Evolutionary conservation across 1,140 invertebrate species (phyloP), one percentile per base, ranked within the genome.

Genomic region (Drosophila leontia): DNA sequence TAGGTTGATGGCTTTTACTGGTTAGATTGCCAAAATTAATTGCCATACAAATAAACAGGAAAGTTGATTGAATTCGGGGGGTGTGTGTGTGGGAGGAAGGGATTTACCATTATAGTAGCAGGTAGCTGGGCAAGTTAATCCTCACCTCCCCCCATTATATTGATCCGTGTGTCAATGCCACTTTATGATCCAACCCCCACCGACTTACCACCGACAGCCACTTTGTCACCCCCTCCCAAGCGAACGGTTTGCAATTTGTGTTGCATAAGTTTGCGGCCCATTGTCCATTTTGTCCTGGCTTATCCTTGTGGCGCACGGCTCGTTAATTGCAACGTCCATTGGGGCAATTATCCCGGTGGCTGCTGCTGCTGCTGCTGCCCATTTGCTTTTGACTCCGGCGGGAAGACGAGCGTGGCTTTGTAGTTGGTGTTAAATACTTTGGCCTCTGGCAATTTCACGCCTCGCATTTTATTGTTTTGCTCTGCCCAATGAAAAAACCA

Each of bases 241-340:
- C 15, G 23, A 70, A 45, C 12, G 42, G 62, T 55, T 70, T 53
- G 67, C 64, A 60, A 57, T 63, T 75, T 63, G 78, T 75, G 64
- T 64, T 60, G 55, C 71, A 70, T 70, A 80, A 75, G 74, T 61
- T 61, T n/a, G 47, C 44, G 19, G 37, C n/a, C 47, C 56, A 42
- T 45, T 42, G 41, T 47, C 58, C 55, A 44, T 53, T 39, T 53
- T 39, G 56, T 48, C 32, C 45, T 56, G 17, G 42, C 39, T 39
- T 34, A 56, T 63, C 17, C 60, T 32, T 58, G 65, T 44, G 56
- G 39, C 70, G 47, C 17, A 39, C 59, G 50, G 65, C 51, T 44
- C 57, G 82, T 80, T 87, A 87, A 83, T 87, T 86, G 80, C 70
- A 71, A 69, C 83, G 76, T 82, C 70, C 62, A 48, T 75, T 60